Percentiles rank a stretch among this genome's conserved stretches.
phyloP scores from a whole-genome alignment of 2,797 vertebrate species.

The Bradypodion ventrale region DNA sequence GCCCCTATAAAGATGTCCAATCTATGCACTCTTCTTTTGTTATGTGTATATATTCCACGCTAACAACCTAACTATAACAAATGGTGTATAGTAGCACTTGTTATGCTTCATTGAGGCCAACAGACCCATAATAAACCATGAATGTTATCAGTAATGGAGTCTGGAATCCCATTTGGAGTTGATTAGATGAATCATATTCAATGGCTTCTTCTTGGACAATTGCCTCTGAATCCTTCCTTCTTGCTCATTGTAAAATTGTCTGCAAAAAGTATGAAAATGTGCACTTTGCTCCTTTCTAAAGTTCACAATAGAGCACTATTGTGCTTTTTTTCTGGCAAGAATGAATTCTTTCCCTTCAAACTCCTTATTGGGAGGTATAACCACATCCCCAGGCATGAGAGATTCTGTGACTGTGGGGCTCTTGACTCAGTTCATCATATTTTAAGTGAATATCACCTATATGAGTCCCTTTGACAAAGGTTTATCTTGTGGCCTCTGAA shows the following conservation, averaged over 20 bases:
- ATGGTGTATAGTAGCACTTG: background rate
- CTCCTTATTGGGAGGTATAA: too few relatives aligned
- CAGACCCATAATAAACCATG: background rate
- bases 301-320: background rate
- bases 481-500: too few relatives aligned
- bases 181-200: background rate
- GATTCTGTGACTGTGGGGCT: too few relatives aligned
- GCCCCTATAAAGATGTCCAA: background rate
- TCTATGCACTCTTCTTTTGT: background rate
- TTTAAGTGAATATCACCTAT: too few relatives aligned
- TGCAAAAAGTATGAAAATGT: background rate
- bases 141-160: slow-evolving; percentile 3
- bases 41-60: background rate
- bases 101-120: background rate
- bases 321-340: too few relatives aligned
- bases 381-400: too few relatives aligned
- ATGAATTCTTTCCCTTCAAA: too few relatives aligned
- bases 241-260: background rate
- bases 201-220: background rate
- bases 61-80: background rate
- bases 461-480: too few relatives aligned
- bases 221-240: background rate
- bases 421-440: too few relatives aligned
- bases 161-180: background rate
- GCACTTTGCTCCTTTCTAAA: background rate